Evolutionary conservation across 2,888 invertebrate genomes (phyloP).

Genomic region (Patella ulyssiponensis): DNA sequence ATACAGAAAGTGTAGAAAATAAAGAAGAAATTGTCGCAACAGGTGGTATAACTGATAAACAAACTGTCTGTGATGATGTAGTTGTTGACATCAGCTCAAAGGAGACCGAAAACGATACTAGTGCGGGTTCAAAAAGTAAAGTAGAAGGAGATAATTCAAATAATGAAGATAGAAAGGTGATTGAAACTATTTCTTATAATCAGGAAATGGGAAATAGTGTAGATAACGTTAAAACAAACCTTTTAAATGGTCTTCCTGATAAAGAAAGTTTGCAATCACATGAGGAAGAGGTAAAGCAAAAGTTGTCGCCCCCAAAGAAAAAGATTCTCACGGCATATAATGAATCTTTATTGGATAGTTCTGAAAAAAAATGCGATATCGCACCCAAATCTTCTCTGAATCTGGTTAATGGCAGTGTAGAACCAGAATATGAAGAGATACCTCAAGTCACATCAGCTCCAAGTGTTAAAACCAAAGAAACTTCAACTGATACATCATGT

Average conservation of each 20-base stretch:
- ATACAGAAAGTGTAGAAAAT: background rate
- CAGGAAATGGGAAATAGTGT: conserved; percentile 2
- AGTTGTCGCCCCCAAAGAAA: conserved; percentile 1
- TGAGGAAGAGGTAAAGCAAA: background rate
- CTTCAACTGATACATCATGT: background rate
- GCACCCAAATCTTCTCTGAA: background rate
- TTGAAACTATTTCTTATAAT: conserved; percentile 8
- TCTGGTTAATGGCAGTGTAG: background rate
- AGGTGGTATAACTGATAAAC: too few relatives aligned
- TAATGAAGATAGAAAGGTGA: conserved; percentile 3
- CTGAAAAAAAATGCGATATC: background rate
- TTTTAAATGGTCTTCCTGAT: conserved; percentile 6
- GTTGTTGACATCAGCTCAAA: background rate
- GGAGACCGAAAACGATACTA: background rate
- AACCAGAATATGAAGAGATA: background rate
- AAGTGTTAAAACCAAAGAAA: background rate
- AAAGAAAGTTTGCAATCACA: background rate
- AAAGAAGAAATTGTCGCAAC: too few relatives aligned
- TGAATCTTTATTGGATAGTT: background rate
- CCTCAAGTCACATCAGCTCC: background rate
- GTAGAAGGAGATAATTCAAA: background rate
- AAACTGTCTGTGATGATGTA: too few relatives aligned
- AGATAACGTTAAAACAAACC: background rate
- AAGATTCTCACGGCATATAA: background rate
- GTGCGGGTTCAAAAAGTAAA: background rate